A percentile compares a stretch with the other conserved stretches of the same genome.
These are phyloP conservation scores for Reticulitermes speratus DNA, from an alignment of 1,140 invertebrate genomes.

Conservation along the genomic window DNA sequence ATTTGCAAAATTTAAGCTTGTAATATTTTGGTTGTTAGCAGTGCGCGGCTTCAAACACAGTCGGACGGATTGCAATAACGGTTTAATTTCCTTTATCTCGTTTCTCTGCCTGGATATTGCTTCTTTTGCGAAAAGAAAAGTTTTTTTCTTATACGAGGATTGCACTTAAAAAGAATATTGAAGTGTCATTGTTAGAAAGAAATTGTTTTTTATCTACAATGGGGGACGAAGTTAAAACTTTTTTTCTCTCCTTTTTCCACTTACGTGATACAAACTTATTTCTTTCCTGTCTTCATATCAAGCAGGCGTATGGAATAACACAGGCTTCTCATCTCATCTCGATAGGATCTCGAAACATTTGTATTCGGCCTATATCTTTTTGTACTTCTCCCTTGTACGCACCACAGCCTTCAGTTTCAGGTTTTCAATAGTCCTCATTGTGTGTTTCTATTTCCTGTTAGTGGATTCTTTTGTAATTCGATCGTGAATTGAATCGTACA, in stretches of 20 bases:
- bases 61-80: background rate
- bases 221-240: background rate
- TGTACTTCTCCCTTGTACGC: too few relatives aligned
- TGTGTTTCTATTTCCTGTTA: background rate
- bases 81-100: background rate
- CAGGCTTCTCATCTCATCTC: background rate
- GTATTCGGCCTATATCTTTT: too few relatives aligned
- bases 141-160: background rate
- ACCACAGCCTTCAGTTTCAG: too few relatives aligned
- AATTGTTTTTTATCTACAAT: background rate
- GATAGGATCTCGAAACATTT: background rate
- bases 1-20: too few relatives aligned
- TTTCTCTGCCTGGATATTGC: background rate
- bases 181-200: slow-evolving; percentile 11
- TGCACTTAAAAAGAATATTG: slow-evolving; percentile 15
- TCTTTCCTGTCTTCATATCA: background rate
- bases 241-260: background rate
- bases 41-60: background rate
- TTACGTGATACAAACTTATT: background rate
- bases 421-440: background rate
- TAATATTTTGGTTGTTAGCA: background rate
- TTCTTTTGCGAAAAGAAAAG: background rate
- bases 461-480: background rate
- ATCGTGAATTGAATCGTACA: background rate
- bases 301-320: background rate